phyloP scores from a whole-genome alignment of 1,140 invertebrate species.

The Steinernema khuongi region DNA sequence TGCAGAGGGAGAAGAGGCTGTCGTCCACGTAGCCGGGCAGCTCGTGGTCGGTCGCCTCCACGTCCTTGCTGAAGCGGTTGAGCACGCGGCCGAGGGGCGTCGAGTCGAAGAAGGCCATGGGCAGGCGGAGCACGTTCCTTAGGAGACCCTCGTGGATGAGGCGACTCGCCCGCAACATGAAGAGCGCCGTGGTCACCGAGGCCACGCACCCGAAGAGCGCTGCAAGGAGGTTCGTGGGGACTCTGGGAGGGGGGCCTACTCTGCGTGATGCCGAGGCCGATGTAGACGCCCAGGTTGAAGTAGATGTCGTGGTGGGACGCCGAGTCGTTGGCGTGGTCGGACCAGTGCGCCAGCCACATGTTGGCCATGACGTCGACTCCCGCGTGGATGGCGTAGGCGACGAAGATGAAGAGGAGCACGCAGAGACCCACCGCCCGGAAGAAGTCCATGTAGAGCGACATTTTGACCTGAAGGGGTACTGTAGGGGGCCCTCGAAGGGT shows the following conservation, averaged over 20 bases:
- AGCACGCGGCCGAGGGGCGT: slow-evolving; percentile 69
- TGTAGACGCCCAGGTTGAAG: not conserved
- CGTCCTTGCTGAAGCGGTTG: slow-evolving; percentile 63
- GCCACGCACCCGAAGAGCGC: not conserved
- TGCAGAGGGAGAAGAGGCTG: not conserved
- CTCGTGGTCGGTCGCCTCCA: not conserved
- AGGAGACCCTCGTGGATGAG: not conserved
- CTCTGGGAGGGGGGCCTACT: not conserved
- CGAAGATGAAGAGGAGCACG: slow-evolving; percentile 11
- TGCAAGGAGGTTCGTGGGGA: not conserved
- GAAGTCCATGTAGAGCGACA: slow-evolving; percentile 14
- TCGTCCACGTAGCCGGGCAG: not conserved
- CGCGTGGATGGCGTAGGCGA: not conserved
- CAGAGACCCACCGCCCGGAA: slow-evolving; percentile 25
- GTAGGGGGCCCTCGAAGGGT: not conserved
- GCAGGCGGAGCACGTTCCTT: slow-evolving; percentile 65
- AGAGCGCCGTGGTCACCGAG: not conserved
- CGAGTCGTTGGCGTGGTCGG: not conserved
- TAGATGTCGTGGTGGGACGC: not conserved
- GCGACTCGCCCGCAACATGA: not conserved
- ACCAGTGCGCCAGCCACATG: not conserved
- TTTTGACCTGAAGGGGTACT: not conserved
- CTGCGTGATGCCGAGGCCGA: not conserved
- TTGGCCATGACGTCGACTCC: not conserved
- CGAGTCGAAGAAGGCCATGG: slow-evolving; percentile 65